Evolutionary conservation across 2,888 invertebrate genomes (phyloP).

Genomic region (Girardia tigrina): DNA sequence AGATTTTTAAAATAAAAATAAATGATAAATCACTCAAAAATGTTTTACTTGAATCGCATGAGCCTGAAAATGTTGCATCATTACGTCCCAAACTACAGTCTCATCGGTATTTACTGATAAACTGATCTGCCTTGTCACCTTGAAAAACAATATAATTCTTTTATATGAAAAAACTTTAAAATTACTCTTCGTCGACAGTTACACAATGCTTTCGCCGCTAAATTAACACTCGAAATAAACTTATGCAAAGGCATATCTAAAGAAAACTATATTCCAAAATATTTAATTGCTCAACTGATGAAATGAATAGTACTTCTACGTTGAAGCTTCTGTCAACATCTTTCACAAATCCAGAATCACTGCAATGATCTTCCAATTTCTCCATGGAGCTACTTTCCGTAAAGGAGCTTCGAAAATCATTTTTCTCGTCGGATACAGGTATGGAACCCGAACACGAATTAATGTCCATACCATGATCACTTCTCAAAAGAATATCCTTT

Average conservation of each 20-base stretch:
- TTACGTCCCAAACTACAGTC: background rate
- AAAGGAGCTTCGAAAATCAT: background rate
- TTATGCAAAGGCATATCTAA: background rate
- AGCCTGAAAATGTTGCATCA: conserved; percentile 31
- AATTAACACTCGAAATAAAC: background rate
- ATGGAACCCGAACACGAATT: background rate
- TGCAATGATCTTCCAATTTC: conserved; percentile 4
- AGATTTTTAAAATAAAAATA: too few relatives aligned
- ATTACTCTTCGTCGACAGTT: conserved; percentile 25
- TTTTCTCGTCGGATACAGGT: background rate
- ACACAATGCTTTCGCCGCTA: conserved; percentile 24
- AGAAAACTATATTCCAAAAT: conserved; percentile 3
- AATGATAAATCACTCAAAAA: background rate
- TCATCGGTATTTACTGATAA: background rate
- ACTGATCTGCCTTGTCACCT: conserved; percentile 9
- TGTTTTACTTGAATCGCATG: conserved; percentile 23
- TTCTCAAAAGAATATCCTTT: background rate
- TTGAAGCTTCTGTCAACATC: background rate
- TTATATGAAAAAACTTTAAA: background rate
- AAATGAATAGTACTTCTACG: background rate
- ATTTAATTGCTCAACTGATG: background rate
- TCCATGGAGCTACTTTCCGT: background rate
- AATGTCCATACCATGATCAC: conserved; percentile 11
- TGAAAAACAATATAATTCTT: too few relatives aligned
- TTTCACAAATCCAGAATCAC: conserved; percentile 8